These are phyloP conservation scores for Thrips palmi DNA, from an alignment of 1,140 invertebrate genomes.

Conservation along the genomic window DNA sequence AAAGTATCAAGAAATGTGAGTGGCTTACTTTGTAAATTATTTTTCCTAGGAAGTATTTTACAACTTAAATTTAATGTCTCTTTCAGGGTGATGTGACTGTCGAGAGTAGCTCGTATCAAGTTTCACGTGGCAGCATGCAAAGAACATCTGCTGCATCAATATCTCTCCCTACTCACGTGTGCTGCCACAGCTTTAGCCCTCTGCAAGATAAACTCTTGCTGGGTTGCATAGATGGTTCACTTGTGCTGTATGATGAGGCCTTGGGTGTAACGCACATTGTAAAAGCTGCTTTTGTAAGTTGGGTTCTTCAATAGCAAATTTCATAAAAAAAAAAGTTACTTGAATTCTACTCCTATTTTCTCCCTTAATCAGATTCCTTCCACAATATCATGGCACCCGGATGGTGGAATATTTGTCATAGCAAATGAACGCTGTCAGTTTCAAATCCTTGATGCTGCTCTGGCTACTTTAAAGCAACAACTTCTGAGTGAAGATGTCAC, in stretches of 20 bases:
- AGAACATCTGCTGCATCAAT: conserved; percentile 45
- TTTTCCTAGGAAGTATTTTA: not conserved
- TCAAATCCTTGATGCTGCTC: conserved; percentile 56
- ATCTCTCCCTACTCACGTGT: conserved; percentile 48
- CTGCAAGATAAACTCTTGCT: conserved; percentile 50
- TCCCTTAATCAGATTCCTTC: conserved; percentile 38
- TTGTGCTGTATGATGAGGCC: conserved; percentile 48
- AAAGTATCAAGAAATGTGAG: conserved; percentile 45
- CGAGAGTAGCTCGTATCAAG: conserved; percentile 50
- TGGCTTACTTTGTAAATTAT: conserved; percentile 4
- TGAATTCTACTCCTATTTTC: conserved; percentile 3
- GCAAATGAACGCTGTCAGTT: conserved; percentile 52
- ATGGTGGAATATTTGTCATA: conserved; percentile 44
- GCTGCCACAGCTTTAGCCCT: conserved; percentile 42
- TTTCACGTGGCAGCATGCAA: conserved; percentile 44
- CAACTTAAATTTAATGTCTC: conserved; percentile 11
- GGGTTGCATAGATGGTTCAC: conserved; percentile 55
- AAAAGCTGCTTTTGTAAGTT: conserved; percentile 42
- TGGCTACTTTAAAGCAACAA: conserved; percentile 45
- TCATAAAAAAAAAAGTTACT: conserved; percentile 5
- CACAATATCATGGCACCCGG: conserved; percentile 49
- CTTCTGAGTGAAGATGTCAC: conserved; percentile 44
- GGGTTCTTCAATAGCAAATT: conserved; percentile 9
- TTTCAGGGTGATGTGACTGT: conserved; percentile 51
- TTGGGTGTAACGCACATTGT: conserved; percentile 38